These are phyloP conservation scores for Gymnothorax reevesii DNA, from an alignment of 2,797 vertebrate genomes.

Conservation along the genomic window DNA sequence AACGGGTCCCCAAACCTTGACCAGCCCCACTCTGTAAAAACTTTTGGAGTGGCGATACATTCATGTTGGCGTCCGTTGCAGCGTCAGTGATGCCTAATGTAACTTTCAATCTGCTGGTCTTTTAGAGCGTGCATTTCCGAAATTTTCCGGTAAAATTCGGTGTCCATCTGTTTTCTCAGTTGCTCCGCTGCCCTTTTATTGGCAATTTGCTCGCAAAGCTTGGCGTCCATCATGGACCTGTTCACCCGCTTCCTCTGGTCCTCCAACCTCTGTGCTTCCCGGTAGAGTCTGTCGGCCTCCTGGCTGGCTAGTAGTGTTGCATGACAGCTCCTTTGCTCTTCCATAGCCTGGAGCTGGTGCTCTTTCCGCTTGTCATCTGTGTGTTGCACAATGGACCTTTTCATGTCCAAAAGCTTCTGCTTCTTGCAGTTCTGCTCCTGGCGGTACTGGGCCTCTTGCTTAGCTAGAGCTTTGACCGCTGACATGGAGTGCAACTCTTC, in stretches of 20 bases:
- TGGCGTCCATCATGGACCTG: background rate
- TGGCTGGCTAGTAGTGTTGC: background rate
- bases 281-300: background rate
- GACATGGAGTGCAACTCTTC: background rate
- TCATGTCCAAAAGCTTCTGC: background rate
- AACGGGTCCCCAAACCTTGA: background rate
- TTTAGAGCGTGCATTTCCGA: background rate
- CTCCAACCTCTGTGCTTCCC: background rate
- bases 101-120: background rate
- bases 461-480: background rate
- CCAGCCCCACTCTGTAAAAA: background rate
- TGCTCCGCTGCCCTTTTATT: background rate
- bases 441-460: background rate
- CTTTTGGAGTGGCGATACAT: background rate
- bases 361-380: background rate
- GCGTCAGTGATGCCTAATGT: background rate
- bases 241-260: background rate
- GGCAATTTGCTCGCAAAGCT: background rate
- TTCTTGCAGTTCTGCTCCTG: slow-evolving; percentile 1
- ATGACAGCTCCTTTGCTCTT: background rate
- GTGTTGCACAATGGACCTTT: background rate
- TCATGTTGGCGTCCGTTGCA: background rate
- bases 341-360: background rate
- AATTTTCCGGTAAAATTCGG: background rate
- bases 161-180: background rate